A percentile compares a stretch with the other conserved stretches of the same genome.
phyloP scores from a whole-genome alignment of 2,797 vertebrate genomes.

The Sciaenops ocellatus region DNA sequence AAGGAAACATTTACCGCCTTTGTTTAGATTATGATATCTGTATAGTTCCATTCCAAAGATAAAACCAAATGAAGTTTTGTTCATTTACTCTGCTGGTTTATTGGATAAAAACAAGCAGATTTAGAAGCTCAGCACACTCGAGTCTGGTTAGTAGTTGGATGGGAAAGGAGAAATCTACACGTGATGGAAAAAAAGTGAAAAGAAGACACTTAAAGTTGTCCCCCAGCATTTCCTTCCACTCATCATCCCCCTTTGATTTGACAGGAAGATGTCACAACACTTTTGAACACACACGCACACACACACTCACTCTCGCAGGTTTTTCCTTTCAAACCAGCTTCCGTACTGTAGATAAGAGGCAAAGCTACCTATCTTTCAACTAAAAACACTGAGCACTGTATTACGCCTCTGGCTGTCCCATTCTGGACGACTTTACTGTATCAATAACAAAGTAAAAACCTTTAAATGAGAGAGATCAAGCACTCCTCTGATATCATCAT shows the following conservation, averaged over 20 bases:
- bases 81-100: neutral
- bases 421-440: constrained; percentile 62
- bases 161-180: neutral
- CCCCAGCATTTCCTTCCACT: constrained; percentile 42
- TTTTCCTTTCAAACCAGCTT: constrained; percentile 48
- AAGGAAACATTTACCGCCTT: neutral
- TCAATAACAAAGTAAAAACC: constrained; percentile 77
- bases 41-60: too few relatives aligned
- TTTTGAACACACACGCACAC: constrained; percentile 31
- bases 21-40: neutral
- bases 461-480: constrained; percentile 75
- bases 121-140: neutral
- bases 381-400: constrained; percentile 24
- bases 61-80: neutral
- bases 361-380: constrained; percentile 58
- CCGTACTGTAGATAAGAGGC: constrained; percentile 51
- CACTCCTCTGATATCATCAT: constrained; percentile 72
- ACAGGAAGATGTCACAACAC: constrained; percentile 58
- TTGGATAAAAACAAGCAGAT: neutral
- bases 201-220: constrained; percentile 31
- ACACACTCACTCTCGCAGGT: constrained; percentile 9
- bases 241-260: constrained; percentile 55
- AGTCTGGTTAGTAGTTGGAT: neutral
- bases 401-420: constrained; percentile 59
- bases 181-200: neutral